Percentiles rank a stretch among this genome's conserved stretches.
phyloP scores from a whole-genome alignment of 2,113 vertebrate genomes.

The Nannospalax galili region DNA sequence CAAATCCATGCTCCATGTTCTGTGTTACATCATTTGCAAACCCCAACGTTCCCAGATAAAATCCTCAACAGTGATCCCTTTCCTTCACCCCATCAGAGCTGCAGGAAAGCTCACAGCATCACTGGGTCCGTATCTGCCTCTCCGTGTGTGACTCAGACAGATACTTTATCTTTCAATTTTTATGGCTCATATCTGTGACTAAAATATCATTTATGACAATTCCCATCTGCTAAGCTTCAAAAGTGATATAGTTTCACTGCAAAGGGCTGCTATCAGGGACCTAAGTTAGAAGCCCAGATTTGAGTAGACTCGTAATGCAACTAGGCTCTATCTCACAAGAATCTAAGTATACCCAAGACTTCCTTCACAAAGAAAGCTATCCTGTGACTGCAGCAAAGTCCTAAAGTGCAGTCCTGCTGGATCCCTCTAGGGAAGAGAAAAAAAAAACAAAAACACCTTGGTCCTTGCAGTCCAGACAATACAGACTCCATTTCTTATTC shows the following conservation, averaged over 20 bases:
- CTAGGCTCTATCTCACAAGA: slow-evolving; percentile 42
- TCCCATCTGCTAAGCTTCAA: slow-evolving; percentile 74
- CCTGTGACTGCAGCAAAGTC: slow-evolving; percentile 15
- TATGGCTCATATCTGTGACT: slow-evolving; percentile 78
- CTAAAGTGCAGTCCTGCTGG: fast-evolving
- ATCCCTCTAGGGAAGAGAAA: slow-evolving; percentile 54
- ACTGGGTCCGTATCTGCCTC: slow-evolving; percentile 52
- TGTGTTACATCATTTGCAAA: background rate
- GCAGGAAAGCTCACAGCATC: background rate
- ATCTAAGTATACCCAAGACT: slow-evolving; percentile 48
- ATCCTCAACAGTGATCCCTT: background rate
- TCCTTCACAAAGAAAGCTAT: slow-evolving; percentile 44
- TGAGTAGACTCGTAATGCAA: slow-evolving; percentile 46
- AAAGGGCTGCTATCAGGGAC: slow-evolving; percentile 56
- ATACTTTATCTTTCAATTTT: slow-evolving; percentile 79
- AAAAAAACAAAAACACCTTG: too few species aligned
- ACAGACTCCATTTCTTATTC: slow-evolving; percentile 82
- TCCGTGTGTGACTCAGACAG: slow-evolving; percentile 75
- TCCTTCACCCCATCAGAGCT: background rate
- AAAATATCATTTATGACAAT: slow-evolving; percentile 79
- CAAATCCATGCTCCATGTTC: fast-evolving
- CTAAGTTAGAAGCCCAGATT: slow-evolving; percentile 49
- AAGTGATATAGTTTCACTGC: slow-evolving; percentile 51
- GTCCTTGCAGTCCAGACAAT: background rate
- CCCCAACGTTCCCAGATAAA: fast-evolving